A percentile compares a stretch with the other conserved stretches of the same genome.
phyloP scores from a whole-genome alignment of 2,113 vertebrate genomes.

The Anarrhichthys ocellatus region DNA sequence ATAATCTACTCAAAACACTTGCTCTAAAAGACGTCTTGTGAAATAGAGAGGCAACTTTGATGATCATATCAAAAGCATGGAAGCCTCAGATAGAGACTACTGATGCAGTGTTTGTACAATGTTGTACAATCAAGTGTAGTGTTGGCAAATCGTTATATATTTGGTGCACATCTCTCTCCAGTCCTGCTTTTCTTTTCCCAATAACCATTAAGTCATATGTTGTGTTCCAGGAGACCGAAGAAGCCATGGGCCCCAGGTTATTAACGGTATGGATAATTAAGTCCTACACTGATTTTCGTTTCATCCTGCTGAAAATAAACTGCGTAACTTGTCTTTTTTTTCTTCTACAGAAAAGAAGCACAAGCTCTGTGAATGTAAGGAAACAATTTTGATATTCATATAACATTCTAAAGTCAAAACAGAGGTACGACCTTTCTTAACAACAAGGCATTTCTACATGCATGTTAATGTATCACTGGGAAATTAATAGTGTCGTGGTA shows the following conservation, averaged over 20 bases:
- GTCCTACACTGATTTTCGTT: not conserved
- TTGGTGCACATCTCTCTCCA: not conserved
- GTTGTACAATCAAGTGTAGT: not conserved
- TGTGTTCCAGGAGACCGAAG: constrained; percentile 37
- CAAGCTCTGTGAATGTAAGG: constrained; percentile 42
- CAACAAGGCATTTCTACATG: not conserved
- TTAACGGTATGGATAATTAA: constrained; percentile 43
- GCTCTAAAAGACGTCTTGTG: not conserved
- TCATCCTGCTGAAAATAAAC: not conserved
- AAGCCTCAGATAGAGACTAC: not conserved
- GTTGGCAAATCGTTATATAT: not conserved
- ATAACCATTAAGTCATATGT: constrained; percentile 11
- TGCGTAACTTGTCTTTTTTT: not conserved
- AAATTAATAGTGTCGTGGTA: not conserved
- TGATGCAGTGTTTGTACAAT: not conserved
- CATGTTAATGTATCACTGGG: not conserved
- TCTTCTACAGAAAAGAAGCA: constrained; percentile 72
- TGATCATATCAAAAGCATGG: not conserved
- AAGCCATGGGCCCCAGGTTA: constrained; percentile 4
- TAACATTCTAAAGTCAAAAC: not conserved
- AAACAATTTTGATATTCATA: not conserved
- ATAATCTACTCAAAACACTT: not conserved
- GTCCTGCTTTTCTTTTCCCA: not conserved
- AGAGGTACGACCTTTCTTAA: not conserved
- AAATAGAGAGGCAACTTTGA: not conserved